phyloP scores from a whole-genome alignment of 2,797 vertebrate species.

The Trachurus trachurus region DNA sequence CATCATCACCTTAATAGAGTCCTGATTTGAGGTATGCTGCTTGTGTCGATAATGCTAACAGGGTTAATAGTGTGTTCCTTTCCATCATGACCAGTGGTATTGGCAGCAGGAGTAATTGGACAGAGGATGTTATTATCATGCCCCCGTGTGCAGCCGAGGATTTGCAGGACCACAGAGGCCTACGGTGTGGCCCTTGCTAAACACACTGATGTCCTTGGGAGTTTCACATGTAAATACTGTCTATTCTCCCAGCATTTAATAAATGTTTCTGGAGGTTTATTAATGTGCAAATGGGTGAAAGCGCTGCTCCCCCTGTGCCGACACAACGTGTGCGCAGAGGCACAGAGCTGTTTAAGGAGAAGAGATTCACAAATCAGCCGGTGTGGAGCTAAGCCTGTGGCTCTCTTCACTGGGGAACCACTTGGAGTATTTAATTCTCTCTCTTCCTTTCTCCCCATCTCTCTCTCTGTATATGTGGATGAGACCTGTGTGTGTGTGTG shows the following conservation, averaged over 20 bases:
- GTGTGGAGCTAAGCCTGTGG: constrained; percentile 86
- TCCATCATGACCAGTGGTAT: constrained; percentile 80
- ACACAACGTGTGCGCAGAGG: constrained; percentile 82
- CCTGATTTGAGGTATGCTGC: constrained; percentile 59
- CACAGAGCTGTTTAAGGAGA: constrained; percentile 88
- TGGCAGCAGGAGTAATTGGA: constrained; percentile 81
- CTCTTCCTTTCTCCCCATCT: constrained; percentile 31
- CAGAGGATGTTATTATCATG: constrained; percentile 82
- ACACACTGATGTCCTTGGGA: constrained; percentile 75
- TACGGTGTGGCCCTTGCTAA: constrained; percentile 68
- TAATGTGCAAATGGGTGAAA: constrained; percentile 87
- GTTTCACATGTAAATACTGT: constrained; percentile 83
- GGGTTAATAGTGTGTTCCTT: constrained; percentile 81
- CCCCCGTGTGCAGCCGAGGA: constrained; percentile 71
- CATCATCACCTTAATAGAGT: constrained; percentile 67
- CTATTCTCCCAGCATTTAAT: constrained; percentile 85
- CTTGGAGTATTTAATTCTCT: constrained; percentile 93
- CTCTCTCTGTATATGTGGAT: constrained; percentile 44
- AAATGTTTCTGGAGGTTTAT: constrained; percentile 87
- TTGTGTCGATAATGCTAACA: constrained; percentile 79
- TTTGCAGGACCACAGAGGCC: constrained; percentile 73
- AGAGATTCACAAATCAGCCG: constrained; percentile 86
- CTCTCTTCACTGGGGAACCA: constrained; percentile 86
- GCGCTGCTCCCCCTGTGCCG: constrained; percentile 63
- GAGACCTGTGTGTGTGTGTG: constrained; percentile 59